Percentiles rank a stretch among this genome's conserved stretches.
These are phyloP conservation scores for Eurois occulta DNA, from an alignment of 2,888 invertebrate species.

Conservation along the genomic window DNA sequence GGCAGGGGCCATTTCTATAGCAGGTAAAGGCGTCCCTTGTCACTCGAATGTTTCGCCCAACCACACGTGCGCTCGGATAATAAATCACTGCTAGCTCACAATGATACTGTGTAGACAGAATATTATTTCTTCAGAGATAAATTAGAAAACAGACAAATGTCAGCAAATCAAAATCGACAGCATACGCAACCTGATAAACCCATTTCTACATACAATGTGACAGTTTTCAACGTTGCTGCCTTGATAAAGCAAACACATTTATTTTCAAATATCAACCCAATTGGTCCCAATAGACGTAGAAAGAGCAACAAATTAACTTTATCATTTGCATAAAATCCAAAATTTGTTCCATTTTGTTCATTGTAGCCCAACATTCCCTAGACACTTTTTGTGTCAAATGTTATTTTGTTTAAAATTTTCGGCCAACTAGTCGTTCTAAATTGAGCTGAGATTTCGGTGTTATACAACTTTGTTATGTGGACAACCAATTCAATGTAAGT, in stretches of 20 bases:
- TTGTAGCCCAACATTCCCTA: slow-evolving; percentile 38
- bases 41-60: slow-evolving; percentile 78
- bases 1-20: slow-evolving; percentile 79
- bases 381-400: slow-evolving; percentile 19
- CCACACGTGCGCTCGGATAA: slow-evolving; percentile 83
- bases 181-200: not conserved
- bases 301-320: slow-evolving; percentile 53
- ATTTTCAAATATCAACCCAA: slow-evolving; percentile 45
- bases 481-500: slow-evolving; percentile 40
- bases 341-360: slow-evolving; percentile 43
- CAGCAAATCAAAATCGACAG: slow-evolving; percentile 7
- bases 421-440: slow-evolving; percentile 11
- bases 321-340: slow-evolving; percentile 51
- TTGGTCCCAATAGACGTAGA: slow-evolving; percentile 42
- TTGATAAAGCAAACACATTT: slow-evolving; percentile 42
- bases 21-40: slow-evolving; percentile 87
- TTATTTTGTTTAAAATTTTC: slow-evolving; percentile 31
- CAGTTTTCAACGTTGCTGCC: slow-evolving; percentile 4
- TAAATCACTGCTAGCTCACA: slow-evolving; percentile 82
- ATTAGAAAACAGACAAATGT: slow-evolving; percentile 28
- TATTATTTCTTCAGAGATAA: slow-evolving; percentile 52
- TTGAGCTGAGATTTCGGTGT: slow-evolving; percentile 5
- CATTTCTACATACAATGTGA: slow-evolving; percentile 1
- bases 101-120: slow-evolving; percentile 68
- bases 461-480: slow-evolving; percentile 35